Conservation (phyloP, 2,113 vertebrate species). For the Phalacrocorax aristotelis region DNA sequence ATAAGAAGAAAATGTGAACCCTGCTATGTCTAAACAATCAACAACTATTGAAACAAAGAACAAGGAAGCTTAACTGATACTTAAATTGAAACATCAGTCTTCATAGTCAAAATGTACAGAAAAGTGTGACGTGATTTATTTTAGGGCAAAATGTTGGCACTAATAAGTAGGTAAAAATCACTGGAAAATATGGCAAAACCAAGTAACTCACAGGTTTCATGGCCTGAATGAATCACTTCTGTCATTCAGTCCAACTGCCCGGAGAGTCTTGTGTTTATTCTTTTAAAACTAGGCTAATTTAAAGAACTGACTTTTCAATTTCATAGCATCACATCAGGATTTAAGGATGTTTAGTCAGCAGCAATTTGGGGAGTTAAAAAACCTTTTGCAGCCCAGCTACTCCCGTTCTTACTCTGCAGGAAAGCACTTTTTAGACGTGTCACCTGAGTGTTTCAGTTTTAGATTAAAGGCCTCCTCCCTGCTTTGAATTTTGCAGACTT, state of each 20-base stretch:
- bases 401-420: not conserved
- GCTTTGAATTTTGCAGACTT: not conserved
- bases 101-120: not conserved
- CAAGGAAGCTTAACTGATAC: not conserved
- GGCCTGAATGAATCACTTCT: not conserved
- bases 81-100: not conserved
- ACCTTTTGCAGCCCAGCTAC: not conserved
- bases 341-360: not conserved
- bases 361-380: not conserved
- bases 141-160: not conserved
- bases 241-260: not conserved
- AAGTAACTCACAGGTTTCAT: not conserved
- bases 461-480: conserved; percentile 8
- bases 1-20: not conserved
- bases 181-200: conserved; percentile 3
- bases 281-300: not conserved
- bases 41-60: not conserved
- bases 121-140: not conserved
- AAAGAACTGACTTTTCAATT: not conserved
- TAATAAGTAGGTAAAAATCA: not conserved
- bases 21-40: not conserved
- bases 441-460: not conserved
- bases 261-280: not conserved
- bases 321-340: not conserved
- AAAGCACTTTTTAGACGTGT: not conserved